Percentiles rank a stretch among this genome's conserved stretches.
Conservation (phyloP, 2,113 vertebrate species). For the Cyanistes caeruleus region DNA sequence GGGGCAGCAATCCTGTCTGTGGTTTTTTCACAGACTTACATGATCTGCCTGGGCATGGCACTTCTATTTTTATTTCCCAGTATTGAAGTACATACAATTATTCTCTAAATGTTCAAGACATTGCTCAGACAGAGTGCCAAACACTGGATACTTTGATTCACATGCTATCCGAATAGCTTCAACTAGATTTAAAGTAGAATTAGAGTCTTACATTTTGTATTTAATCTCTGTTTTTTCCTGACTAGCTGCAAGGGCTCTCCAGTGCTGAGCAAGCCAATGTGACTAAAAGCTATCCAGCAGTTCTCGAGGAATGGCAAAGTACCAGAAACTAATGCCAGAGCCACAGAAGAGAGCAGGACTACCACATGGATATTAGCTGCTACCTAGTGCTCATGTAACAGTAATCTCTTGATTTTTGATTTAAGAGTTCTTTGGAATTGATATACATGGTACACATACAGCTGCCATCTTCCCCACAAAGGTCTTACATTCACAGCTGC, state of each 20-base stretch:
- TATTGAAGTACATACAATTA: neutral
- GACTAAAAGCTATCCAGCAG: neutral
- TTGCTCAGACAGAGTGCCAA: neutral
- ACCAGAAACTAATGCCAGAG: neutral
- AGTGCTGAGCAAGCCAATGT: neutral
- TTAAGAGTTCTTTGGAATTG: neutral
- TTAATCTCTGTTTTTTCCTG: fast-evolving
- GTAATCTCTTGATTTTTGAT: neutral
- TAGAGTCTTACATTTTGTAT: neutral
- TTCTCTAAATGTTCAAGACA: neutral
- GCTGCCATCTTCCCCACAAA: neutral
- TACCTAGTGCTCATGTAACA: neutral
- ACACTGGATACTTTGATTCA: neutral
- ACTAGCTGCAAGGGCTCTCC: neutral
- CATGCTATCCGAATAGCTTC: neutral
- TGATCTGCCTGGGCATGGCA: neutral
- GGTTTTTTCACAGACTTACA: neutral
- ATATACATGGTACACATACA: fast-evolving
- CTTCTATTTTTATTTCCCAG: neutral
- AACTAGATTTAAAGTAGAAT: neutral
- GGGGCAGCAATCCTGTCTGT: neutral
- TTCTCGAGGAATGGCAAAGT: neutral
- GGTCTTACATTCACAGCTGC: neutral
- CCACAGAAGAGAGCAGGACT: neutral
- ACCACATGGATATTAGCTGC: neutral